Evolutionary conservation across 2,113 vertebrate species (phyloP), one percentile per base, ranked within the genome.

Genomic region (Rattus rattus): DNA sequence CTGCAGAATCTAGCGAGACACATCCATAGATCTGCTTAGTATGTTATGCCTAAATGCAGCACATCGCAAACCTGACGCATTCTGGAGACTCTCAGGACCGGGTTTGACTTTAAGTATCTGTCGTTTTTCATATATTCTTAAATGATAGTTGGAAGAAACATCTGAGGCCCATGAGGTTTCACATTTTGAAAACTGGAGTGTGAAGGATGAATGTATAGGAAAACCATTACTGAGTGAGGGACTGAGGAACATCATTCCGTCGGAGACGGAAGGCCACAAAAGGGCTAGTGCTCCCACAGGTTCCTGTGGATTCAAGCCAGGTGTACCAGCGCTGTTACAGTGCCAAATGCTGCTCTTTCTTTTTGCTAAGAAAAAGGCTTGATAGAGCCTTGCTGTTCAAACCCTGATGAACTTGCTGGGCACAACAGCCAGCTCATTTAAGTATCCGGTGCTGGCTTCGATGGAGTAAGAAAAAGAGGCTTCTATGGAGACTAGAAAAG

Each of bases 401-500:
- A 89, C 10, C 70, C 36, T 39, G 89, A 69, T 76, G 54, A 79
- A 89, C 52, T 69, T 28, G 81, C 30, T 49, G 12, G n/a, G 65
- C 28, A 81, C 59, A 89, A 79, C 88, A 95, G 88, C 10, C 67
- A 43, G 28, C 76, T 92, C 97, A 96, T 91, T 97, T 63, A 97
- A 91, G 88, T 92, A 91, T 97, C 96, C 88, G 69, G 67, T 95
- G 86, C n/a, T 91, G 59, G 77, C 26, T 75, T 79, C 26, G 22
- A 12, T 11, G 28, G 61, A 61, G 33, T 36, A 95, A 70, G 91
- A 94, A 59, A 91, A 88, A 84, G 56, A 81, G 49, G 49, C 56
- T 67, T 91, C 88, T 63, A 54, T 33, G 88, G 65, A 94, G 76
- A 88, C 61, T 87, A 76, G 77, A 77, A 92, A 96, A 87, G 2